Base-by-base conservation (phyloP, 2,797 vertebrate genomes). In the Sebastes paucispinis region DNA sequence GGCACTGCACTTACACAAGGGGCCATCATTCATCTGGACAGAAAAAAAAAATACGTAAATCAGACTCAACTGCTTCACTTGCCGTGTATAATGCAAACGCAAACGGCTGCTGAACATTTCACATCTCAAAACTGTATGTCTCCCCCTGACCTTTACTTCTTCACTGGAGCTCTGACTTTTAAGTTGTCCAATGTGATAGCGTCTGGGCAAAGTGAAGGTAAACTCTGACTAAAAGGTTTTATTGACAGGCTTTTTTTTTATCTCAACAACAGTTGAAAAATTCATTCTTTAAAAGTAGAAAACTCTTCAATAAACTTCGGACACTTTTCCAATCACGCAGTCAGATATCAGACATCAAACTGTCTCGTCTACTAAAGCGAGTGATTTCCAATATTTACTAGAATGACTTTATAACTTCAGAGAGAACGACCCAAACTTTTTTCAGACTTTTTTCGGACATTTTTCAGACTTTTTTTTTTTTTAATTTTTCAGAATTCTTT, bases 21-120 rank as follows among this genome's bases (percentile, higher is more conserved):
- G 98, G 10, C 98, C 98, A 80, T 99, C 98, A 82, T 99, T 99
- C 98, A 99, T 99, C 98, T 99, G 96, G 80, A 90, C 87, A 87
- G 71, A 87, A 29, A 77, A 81, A 85, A 75, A 85, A 87, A 75
- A 86, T 79, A 86, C 39, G 86, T 78, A 90, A 84, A 85, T 88
- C 79, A 89, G 82, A 84, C 75, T 27, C 67, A 31, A 75, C 55
- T 16, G 79, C 79, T 86, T 62, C 75, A 55, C 80, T 72, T 65
- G 75, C 52, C 81, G 57, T 55, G 81, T 83, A 64, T 3, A 54
- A 77, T 24, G 24, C 24, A 24, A 24, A 24, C 74, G 67, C 27
- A 18, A 55, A 55, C 8, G 36, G 36, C 81, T 20, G 77, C 47
- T 32, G 34, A 80, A 32, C 69, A 39, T 67, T 74, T 79, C 9